Conservation (phyloP, 2,888 invertebrate genomes). For the Agonopterix subpropinquella region DNA sequence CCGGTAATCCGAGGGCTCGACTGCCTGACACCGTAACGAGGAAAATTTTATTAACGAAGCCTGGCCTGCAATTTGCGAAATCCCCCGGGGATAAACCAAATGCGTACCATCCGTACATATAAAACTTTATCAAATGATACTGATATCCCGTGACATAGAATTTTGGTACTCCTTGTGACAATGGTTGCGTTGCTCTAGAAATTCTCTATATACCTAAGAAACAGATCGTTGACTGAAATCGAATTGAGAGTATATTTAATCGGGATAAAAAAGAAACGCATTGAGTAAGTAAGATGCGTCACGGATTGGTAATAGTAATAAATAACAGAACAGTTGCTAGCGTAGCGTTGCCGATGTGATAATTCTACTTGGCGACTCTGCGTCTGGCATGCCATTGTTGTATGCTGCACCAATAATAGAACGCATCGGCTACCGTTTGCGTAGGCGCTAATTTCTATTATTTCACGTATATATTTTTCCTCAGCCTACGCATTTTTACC, state of each 20-base stretch:
- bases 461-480: too few relatives aligned
- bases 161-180: too few relatives aligned
- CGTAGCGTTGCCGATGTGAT: slow-evolving; percentile 38
- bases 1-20: slow-evolving; percentile 42
- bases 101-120: too few relatives aligned
- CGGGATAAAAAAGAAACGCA: slow-evolving; percentile 5
- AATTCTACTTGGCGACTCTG: slow-evolving; percentile 56
- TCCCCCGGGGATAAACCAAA: too few relatives aligned
- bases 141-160: too few relatives aligned
- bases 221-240: too few relatives aligned
- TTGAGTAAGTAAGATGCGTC: slow-evolving; percentile 1
- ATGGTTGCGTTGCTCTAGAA: too few relatives aligned
- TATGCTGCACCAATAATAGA: slow-evolving; percentile 53
- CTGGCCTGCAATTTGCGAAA: neutral
- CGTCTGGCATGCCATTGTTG: slow-evolving; percentile 55
- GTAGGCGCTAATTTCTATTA: slow-evolving; percentile 19
- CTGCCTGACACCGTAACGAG: slow-evolving; percentile 17
- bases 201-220: too few relatives aligned
- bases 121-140: too few relatives aligned
- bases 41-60: slow-evolving; percentile 17
- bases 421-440: slow-evolving; percentile 24
- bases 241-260: too few relatives aligned
- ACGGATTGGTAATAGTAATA: slow-evolving; percentile 19
- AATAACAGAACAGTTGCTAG: slow-evolving; percentile 38
- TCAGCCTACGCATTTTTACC: too few relatives aligned